Evolutionary conservation across 2,113 vertebrate genomes (phyloP).

Genomic region (Epinephelus fuscoguttatus): DNA sequence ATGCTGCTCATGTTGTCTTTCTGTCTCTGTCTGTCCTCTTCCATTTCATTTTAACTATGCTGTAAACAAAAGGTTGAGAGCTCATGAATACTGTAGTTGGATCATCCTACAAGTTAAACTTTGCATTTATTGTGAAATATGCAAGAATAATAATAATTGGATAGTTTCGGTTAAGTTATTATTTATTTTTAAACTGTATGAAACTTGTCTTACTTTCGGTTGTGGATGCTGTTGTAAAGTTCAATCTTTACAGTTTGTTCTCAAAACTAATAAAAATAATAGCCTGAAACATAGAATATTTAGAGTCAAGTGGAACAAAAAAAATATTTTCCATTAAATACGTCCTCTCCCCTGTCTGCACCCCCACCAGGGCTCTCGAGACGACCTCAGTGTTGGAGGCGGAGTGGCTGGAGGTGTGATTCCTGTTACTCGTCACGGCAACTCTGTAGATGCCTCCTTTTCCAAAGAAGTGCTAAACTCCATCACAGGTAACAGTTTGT

Average conservation of each 20-base stretch:
- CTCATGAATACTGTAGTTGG: not conserved
- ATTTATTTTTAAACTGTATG: too few species aligned
- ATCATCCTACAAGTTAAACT: not conserved
- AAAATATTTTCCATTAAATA: not conserved
- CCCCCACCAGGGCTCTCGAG: slow-evolving; percentile 90
- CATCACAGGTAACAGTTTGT: slow-evolving; percentile 91
- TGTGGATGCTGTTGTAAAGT: not conserved
- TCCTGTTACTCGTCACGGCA: slow-evolving; percentile 89
- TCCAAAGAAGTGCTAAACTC: slow-evolving; percentile 99
- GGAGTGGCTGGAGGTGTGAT: slow-evolving; percentile 85
- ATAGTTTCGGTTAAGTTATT: not conserved
- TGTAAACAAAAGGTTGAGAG: not conserved
- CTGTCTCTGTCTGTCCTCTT: not conserved
- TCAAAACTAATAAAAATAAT: not conserved
- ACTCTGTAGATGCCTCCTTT: slow-evolving; percentile 95
- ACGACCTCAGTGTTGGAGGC: slow-evolving; percentile 92
- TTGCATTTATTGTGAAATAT: slow-evolving; percentile 1
- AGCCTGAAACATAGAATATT: not conserved
- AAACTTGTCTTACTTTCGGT: not conserved
- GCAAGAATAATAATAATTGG: not conserved
- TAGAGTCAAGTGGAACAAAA: not conserved
- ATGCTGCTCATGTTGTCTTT: not conserved
- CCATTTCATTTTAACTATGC: not conserved
- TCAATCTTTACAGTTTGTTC: not conserved
- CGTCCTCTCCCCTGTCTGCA: not conserved